phyloP scores from a whole-genome alignment of 2,888 invertebrate species.

The Linnaemya vulpina region DNA sequence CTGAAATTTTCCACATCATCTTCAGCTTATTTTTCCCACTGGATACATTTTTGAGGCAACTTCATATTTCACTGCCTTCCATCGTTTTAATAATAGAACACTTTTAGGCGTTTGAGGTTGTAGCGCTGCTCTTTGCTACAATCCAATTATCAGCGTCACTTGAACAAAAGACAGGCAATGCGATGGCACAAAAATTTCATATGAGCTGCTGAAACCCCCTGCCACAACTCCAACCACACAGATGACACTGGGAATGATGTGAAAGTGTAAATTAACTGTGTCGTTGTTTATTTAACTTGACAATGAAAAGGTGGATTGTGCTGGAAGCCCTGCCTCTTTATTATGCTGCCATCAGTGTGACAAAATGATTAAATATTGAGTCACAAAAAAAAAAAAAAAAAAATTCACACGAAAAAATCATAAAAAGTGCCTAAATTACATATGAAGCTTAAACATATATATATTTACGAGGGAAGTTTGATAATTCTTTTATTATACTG shows the following conservation, averaged over 20 bases:
- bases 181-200: background rate
- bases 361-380: no score
- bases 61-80: slow-evolving; percentile 12
- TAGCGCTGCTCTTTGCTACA: slow-evolving; percentile 15
- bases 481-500: no score
- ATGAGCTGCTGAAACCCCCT: background rate
- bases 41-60: background rate
- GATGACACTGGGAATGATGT: background rate
- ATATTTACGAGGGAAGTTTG: no score
- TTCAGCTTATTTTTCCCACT: background rate
- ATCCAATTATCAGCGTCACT: slow-evolving; percentile 38
- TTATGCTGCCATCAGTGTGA: background rate
- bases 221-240: background rate
- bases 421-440: no score
- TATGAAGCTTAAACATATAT: no score
- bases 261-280: slow-evolving; percentile 21
- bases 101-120: slow-evolving; percentile 38
- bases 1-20: background rate
- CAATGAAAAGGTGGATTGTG: background rate
- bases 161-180: background rate
- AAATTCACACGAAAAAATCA: no score
- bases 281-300: background rate
- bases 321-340: background rate
- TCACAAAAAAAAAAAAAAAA: no score
- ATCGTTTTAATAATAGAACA: slow-evolving; percentile 47